Conservation (phyloP, 2,888 invertebrate genomes). For the Phlogophora meticulosa region DNA sequence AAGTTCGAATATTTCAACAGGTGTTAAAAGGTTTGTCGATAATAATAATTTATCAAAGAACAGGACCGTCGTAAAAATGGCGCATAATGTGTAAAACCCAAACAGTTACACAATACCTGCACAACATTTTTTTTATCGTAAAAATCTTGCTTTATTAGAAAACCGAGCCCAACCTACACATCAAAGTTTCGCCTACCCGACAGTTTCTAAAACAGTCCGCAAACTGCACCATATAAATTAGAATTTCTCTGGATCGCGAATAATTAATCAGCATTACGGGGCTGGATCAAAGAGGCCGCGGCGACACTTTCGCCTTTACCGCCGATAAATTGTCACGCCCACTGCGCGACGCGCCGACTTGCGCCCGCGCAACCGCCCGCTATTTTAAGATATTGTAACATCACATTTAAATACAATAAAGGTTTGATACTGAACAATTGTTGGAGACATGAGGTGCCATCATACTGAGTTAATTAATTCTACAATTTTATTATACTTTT, state of each 20-base stretch:
- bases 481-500: background rate
- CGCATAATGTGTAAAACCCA: too few relatives aligned
- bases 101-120: background rate
- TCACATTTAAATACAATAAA: conserved; percentile 67
- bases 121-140: background rate
- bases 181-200: conserved; percentile 36
- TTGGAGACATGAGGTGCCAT: conserved; percentile 14
- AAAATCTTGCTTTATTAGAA: background rate
- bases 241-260: conserved; percentile 75
- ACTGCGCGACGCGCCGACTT: conserved; percentile 65
- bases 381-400: conserved; percentile 62
- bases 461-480: conserved; percentile 28
- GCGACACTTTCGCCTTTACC: conserved; percentile 81
- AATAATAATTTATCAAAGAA: conserved; percentile 5
- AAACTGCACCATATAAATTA: conserved; percentile 71
- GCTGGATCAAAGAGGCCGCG: conserved; percentile 79
- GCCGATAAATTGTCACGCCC: conserved; percentile 79
- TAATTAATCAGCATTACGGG: conserved; percentile 79
- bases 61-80: too few relatives aligned
- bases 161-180: conserved; percentile 22
- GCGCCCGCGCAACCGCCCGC: conserved; percentile 63
- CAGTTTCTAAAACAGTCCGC: conserved; percentile 59
- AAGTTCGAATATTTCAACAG: background rate
- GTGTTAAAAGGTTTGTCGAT: conserved; percentile 1
- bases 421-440: conserved; percentile 47